phyloP scores from a whole-genome alignment of 2,797 vertebrate species.

The Clamator glandarius region DNA sequence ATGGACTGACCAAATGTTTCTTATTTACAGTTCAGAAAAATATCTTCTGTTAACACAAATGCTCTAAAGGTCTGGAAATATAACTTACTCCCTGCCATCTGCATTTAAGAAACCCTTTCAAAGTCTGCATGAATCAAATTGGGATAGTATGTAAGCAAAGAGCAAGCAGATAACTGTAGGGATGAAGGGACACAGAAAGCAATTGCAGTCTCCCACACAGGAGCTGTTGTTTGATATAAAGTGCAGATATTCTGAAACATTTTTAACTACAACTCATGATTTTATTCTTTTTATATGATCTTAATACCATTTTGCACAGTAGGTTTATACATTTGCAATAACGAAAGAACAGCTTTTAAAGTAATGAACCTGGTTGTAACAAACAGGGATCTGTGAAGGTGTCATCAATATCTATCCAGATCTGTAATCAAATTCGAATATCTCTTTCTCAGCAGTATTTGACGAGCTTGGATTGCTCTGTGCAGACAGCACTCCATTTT shows the following conservation, averaged over 20 bases:
- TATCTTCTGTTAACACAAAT: neutral
- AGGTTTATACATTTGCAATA: neutral
- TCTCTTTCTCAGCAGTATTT: neutral
- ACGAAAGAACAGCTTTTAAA: neutral
- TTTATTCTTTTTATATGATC: neutral
- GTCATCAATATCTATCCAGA: neutral
- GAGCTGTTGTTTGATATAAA: neutral
- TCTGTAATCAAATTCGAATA: neutral
- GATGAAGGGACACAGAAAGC: neutral
- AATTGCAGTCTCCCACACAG: neutral
- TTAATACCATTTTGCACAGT: neutral
- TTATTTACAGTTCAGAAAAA: constrained; percentile 21
- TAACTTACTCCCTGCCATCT: neutral
- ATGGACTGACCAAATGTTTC: neutral
- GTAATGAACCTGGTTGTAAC: neutral
- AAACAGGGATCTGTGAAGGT: neutral
- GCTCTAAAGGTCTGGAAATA: neutral
- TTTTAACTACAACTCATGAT: neutral
- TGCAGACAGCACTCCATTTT: neutral
- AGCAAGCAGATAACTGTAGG: neutral
- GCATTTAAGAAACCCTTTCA: neutral
- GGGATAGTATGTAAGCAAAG: neutral
- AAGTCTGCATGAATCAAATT: neutral
- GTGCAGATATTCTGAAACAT: neutral
- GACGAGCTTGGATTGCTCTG: neutral